Base-by-base conservation (phyloP, 2,113 vertebrate species). In the Antigone vipio region DNA sequence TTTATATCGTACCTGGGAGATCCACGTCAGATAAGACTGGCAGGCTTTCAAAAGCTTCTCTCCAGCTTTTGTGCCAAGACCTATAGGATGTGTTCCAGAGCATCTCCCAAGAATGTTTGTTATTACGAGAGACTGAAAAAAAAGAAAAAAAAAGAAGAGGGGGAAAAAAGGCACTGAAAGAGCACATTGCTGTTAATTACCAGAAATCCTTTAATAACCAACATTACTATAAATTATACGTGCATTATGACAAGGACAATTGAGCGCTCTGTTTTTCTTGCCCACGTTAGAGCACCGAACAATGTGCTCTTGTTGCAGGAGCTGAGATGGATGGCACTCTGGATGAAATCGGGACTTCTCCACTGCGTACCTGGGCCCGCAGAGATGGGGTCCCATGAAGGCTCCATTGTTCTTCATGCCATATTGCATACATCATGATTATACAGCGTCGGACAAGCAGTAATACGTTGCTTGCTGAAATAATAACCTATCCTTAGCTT, bases 161-260 rank as follows among this genome's bases (percentile, higher is more conserved):
- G 2, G 8, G 2, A 24, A 12, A 1, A 8, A 2, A 2, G 22
- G 75, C 92, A 95, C 88, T 66, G 85, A 87, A 95, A 95, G 91
- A 90, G 86, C 93, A 94, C 95, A 88, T 84, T 77, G 75, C 96
- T 94, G 94, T 92, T 98, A 98, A 97, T 97, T 75, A 96, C 88
- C 63, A 92, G 89, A 95, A 98, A 98, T 97, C 97, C 97, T 95
- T 97, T 98, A 98, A 98, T 98, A 89, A 94, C 96, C 94, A 87
- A 78, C 95, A 98, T 98, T 97, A 97, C 95, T 97, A 90, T 96
- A 94, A 97, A 97, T 98, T 74, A 95, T 64, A 42, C 2, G 80
- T 82, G 89, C 96, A 95, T 96, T 92, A 96, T 64, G 95, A 92
- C 87, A 59, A 85, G 95, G 79, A 97, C 97, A 98, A 98, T 92